Evolutionary conservation across 2,113 vertebrate genomes (phyloP).

Genomic region (Chauna torquata): DNA sequence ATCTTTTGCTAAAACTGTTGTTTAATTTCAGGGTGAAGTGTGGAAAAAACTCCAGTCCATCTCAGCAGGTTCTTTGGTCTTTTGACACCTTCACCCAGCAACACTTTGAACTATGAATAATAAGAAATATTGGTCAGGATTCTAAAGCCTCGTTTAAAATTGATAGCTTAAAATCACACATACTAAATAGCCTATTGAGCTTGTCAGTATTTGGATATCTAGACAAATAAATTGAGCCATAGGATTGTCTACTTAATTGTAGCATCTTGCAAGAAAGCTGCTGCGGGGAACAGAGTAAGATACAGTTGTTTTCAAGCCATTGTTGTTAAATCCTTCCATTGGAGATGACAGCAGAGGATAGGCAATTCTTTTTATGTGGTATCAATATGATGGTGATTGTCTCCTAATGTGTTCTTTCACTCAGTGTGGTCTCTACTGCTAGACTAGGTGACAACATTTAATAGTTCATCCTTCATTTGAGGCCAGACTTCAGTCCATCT

Average conservation of each 20-base stretch:
- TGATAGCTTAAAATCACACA: background rate
- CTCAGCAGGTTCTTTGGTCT: background rate
- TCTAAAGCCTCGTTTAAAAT: background rate
- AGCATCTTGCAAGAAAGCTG: background rate
- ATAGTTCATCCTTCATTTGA: conserved; percentile 34
- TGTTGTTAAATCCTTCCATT: background rate
- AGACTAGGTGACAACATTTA: conserved; percentile 19
- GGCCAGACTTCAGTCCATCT: conserved; percentile 14
- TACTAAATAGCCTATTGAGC: background rate
- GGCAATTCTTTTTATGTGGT: background rate
- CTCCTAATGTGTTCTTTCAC: background rate
- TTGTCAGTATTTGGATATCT: background rate
- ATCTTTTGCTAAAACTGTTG: background rate
- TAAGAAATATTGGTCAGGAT: background rate
- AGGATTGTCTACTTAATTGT: background rate
- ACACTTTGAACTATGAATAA: background rate
- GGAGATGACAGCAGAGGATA: conserved; percentile 11
- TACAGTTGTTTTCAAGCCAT: background rate
- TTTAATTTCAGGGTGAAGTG: background rate
- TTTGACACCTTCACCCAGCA: background rate
- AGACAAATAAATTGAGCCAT: background rate
- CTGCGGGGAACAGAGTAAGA: background rate
- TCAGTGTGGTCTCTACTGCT: background rate
- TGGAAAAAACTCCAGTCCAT: background rate
- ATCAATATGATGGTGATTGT: background rate